A percentile compares a stretch with the other conserved stretches of the same genome.
phyloP scores from a whole-genome alignment of 1,140 invertebrate genomes.

The Drosophila dunni region DNA sequence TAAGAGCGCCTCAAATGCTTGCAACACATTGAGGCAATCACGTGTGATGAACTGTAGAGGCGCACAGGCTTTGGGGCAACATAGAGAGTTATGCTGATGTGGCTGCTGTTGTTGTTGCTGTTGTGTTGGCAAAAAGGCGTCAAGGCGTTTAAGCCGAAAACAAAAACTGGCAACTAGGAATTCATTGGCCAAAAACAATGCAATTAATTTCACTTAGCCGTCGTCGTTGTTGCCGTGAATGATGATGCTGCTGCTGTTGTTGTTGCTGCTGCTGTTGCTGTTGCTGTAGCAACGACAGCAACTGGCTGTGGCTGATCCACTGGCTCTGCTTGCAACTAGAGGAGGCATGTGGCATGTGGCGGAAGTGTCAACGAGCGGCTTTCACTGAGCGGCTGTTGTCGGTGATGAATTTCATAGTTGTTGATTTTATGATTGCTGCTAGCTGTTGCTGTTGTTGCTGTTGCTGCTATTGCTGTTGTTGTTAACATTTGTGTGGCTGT shows the following conservation, averaged over 20 bases:
- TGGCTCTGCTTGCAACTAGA: conserved; percentile 58
- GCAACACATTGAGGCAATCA: conserved; percentile 76
- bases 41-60: conserved; percentile 76
- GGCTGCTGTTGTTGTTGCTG: conserved; percentile 17
- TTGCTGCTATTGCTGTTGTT: conserved; percentile 19
- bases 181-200: conserved; percentile 84
- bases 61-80: conserved; percentile 34
- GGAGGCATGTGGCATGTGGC: conserved; percentile 44
- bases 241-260: conserved; percentile 50
- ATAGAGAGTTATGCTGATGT: conserved; percentile 45
- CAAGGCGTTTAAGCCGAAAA: conserved; percentile 80
- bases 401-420: conserved; percentile 84
- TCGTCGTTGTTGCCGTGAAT: conserved; percentile 59
- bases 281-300: conserved; percentile 14
- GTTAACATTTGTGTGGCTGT: conserved; percentile 8
- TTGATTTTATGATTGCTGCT: conserved; percentile 84
- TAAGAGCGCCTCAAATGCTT: conserved; percentile 51
- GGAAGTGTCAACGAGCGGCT: conserved; percentile 76
- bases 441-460: conserved; percentile 46
- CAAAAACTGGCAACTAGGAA: conserved; percentile 82
- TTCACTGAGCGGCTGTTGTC: conserved; percentile 64
- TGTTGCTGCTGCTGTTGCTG: conserved; percentile 37
- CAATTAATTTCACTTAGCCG: conserved; percentile 85
- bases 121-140: conserved; percentile 66
- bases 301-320: conserved; percentile 50